Conservation (phyloP, 2,113 vertebrate species). For the Hepsetus odoe region DNA sequence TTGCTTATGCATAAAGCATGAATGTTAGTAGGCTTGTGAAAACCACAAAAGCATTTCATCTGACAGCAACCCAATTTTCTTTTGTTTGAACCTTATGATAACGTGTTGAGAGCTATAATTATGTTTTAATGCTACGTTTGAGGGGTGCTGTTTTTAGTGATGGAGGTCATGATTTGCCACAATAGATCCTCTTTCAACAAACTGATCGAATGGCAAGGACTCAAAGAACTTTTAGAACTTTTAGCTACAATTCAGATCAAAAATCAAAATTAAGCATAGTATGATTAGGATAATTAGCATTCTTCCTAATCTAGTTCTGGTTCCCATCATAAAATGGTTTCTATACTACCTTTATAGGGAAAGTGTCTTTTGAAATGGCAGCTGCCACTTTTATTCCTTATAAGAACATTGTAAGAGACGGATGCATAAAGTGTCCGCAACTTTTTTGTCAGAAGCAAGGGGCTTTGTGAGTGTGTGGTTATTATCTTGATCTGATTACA, state of each 20-base stretch:
- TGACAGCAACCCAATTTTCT: conserved; percentile 29
- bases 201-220: conserved; percentile 8
- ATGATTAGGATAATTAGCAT: neutral
- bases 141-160: neutral
- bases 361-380: too few relatives aligned
- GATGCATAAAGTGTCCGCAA: too few relatives aligned
- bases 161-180: conserved; percentile 5
- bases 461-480: too few relatives aligned
- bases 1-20: conserved; percentile 15
- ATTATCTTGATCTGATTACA: too few relatives aligned
- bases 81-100: conserved; percentile 40
- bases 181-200: neutral
- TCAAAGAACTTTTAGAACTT: neutral
- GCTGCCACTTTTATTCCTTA: too few relatives aligned
- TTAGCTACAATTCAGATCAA: neutral
- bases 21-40: conserved; percentile 29
- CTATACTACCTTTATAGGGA: neutral
- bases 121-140: conserved; percentile 17
- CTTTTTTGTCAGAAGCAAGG: too few relatives aligned
- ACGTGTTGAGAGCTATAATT: conserved; percentile 38
- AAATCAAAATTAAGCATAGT: neutral
- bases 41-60: conserved; percentile 23
- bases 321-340: too few relatives aligned
- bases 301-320: neutral
- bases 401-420: too few relatives aligned